Evolutionary conservation across 1,140 invertebrate genomes (phyloP).

Genomic region (Trachelipus rathkii): DNA sequence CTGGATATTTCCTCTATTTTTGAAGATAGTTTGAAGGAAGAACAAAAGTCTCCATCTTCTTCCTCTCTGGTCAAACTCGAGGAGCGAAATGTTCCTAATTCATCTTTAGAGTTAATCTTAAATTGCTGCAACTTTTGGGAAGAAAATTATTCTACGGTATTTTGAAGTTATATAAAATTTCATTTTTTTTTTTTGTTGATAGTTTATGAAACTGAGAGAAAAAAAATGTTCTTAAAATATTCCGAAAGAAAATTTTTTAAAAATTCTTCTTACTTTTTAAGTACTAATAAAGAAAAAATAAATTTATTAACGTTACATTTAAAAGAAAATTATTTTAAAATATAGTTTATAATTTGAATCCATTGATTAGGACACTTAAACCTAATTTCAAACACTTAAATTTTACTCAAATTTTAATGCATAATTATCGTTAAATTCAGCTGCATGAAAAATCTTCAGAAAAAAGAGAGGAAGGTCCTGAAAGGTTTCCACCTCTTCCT

Average conservation of each 20-base stretch:
- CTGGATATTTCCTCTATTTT: constrained; percentile 30
- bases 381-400: neutral
- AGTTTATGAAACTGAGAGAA: too few species aligned
- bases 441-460: constrained; percentile 12
- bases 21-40: constrained; percentile 7
- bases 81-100: neutral
- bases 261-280: too few species aligned
- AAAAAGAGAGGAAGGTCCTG: neutral
- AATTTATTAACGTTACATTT: too few species aligned
- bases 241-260: too few species aligned
- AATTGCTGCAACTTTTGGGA: constrained; percentile 34
- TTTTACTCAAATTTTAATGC: neutral
- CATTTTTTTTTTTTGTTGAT: too few species aligned
- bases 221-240: too few species aligned
- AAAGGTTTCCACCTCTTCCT: neutral
- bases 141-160: constrained; percentile 25
- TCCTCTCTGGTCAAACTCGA: neutral
- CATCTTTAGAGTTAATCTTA: constrained; percentile 29
- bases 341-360: too few species aligned
- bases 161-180: neutral
- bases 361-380: neutral
- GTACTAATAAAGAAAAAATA: too few species aligned
- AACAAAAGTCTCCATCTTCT: neutral
- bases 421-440: neutral
- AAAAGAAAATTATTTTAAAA: too few species aligned